A percentile compares a stretch with the other conserved stretches of the same genome.
Conservation (phyloP, 2,113 vertebrate species). For the Patagioenas fasciata region DNA sequence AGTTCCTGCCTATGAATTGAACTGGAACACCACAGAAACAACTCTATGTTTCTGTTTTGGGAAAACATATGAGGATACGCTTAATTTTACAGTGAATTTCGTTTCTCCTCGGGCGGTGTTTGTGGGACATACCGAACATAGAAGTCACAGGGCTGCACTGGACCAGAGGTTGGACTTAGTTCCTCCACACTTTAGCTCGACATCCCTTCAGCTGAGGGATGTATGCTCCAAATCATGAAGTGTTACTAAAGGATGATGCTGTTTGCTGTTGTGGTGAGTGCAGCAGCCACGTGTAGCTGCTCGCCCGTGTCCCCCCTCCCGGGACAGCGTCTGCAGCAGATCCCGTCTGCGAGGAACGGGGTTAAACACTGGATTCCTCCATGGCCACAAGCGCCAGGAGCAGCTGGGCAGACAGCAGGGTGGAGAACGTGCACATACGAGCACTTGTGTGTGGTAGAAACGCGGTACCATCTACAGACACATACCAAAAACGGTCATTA, state of each 20-base stretch:
- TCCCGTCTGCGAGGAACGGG: rapidly evolving
- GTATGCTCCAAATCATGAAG: background rate
- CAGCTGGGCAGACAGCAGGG: rapidly evolving
- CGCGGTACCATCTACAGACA: background rate
- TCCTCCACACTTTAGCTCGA: background rate
- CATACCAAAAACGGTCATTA: background rate
- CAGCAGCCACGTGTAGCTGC: background rate
- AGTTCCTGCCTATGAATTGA: background rate
- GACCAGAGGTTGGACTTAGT: no score
- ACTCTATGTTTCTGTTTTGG: background rate
- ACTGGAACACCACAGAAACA: background rate
- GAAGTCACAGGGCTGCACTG: rapidly evolving
- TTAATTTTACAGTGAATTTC: background rate
- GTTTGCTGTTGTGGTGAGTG: no score
- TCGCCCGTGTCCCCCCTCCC: rapidly evolving
- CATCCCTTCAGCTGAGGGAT: background rate
- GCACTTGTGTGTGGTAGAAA: rapidly evolving
- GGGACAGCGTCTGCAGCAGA: background rate
- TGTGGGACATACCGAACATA: rapidly evolving
- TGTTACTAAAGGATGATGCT: rapidly evolving
- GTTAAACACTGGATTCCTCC: background rate
- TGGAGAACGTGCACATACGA: no score
- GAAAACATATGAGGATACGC: background rate
- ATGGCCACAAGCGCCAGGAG: rapidly evolving
- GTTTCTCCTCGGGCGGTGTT: background rate